Conservation (phyloP, 2,888 invertebrate species). For the Tribolium freemani region DNA sequence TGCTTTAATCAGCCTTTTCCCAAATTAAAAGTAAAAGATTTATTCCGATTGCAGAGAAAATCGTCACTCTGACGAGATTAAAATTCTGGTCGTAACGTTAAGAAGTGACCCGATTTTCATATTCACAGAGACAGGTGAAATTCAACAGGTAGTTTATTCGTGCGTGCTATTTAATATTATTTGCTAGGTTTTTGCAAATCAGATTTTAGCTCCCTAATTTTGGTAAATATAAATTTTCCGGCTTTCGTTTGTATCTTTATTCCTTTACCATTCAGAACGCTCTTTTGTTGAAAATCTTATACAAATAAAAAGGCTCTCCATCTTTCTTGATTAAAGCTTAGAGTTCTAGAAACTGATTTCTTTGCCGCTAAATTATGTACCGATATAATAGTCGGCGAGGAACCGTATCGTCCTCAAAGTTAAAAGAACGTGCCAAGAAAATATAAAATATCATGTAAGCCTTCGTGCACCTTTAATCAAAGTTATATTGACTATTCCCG, state of each 20-base stretch:
- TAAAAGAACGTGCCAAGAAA: conserved; percentile 19
- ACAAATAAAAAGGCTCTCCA: conserved; percentile 5
- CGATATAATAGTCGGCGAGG: conserved; percentile 9
- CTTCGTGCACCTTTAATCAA: conserved; percentile 21
- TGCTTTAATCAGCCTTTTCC: not conserved
- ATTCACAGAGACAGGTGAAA: conserved; percentile 29
- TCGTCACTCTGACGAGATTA: conserved; percentile 10
- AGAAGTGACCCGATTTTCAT: conserved; percentile 28
- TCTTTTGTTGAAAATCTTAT: conserved; percentile 5
- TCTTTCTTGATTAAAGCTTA: conserved; percentile 11
- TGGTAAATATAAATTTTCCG: not conserved
- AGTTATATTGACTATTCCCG: not conserved
- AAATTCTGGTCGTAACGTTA: conserved; percentile 9
- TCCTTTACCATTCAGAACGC: not conserved
- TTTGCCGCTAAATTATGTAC: conserved; percentile 22
- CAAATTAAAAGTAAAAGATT: not conserved
- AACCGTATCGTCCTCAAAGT: conserved; percentile 1
- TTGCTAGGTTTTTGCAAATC: conserved; percentile 4
- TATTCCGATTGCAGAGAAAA: not conserved
- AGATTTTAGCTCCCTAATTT: not conserved
- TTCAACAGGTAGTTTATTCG: conserved; percentile 38
- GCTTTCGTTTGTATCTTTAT: conserved; percentile 7
- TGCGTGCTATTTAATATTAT: conserved; percentile 36
- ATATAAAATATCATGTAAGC: conserved; percentile 26
- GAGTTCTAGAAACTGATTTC: not conserved